Evolutionary conservation across 2,113 vertebrate genomes (phyloP).

Genomic region (Cranoglanis bouderius): DNA sequence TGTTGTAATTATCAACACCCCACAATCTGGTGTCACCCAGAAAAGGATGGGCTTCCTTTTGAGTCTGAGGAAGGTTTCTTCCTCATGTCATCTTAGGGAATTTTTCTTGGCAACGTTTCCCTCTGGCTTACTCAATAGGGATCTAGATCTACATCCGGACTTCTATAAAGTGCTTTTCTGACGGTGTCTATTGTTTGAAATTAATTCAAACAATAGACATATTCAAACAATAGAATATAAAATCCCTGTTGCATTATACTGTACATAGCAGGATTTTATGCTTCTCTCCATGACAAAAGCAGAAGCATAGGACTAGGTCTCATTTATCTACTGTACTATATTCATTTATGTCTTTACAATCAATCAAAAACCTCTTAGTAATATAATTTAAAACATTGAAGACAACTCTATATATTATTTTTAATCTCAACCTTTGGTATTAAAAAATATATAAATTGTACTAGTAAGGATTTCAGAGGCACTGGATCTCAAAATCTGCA

Average conservation of each 20-base stretch:
- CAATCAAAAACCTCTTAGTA: background rate
- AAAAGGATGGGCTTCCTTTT: constrained; percentile 12
- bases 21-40: background rate
- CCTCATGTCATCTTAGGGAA: background rate
- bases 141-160: background rate
- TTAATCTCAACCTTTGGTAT: background rate
- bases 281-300: background rate
- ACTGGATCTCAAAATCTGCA: constrained; percentile 2
- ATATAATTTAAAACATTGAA: background rate
- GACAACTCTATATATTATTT: background rate
- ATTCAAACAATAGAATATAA: too few species aligned
- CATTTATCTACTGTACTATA: background rate
- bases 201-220: too few species aligned
- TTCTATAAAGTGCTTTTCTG: background rate
- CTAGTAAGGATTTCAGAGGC: background rate
- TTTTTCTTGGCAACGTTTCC: background rate
- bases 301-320: background rate
- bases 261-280: background rate
- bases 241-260: too few species aligned
- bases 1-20: background rate
- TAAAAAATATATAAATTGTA: background rate
- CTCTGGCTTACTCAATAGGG: background rate
- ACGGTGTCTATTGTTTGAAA: constrained; percentile 7
- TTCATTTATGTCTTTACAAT: background rate
- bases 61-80: background rate